A percentile compares a stretch with the other conserved stretches of the same genome.
Evolutionary conservation across 2,797 vertebrate genomes (phyloP).

Genomic region (Pangasius macronema): DNA sequence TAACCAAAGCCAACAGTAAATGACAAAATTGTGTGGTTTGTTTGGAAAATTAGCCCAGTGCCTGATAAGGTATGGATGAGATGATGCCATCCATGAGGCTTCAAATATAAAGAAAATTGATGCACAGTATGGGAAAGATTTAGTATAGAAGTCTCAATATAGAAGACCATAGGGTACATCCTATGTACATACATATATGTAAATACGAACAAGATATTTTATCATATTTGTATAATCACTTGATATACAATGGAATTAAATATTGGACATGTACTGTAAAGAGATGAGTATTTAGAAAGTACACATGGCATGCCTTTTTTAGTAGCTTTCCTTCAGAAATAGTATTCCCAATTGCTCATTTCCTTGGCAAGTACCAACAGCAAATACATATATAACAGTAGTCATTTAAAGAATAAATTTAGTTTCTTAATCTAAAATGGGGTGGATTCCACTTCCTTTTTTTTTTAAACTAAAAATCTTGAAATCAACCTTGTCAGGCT

Average conservation of each 20-base stretch:
- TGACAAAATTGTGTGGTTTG: background rate
- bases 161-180: background rate
- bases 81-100: too few relatives aligned
- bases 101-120: background rate
- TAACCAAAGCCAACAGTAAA: background rate
- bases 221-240: background rate
- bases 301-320: background rate
- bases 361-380: background rate
- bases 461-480: background rate
- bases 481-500: background rate
- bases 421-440: background rate
- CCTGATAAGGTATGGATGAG: background rate
- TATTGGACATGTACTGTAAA: background rate
- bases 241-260: background rate
- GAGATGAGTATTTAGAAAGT: background rate
- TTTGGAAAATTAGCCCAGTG: background rate
- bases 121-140: background rate
- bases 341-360: background rate
- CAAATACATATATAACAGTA: background rate
- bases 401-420: background rate
- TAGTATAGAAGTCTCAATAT: background rate
- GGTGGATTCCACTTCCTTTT: background rate
- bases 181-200: too few relatives aligned
- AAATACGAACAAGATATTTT: background rate
- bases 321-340: background rate